Conservation (phyloP, 2,797 vertebrate genomes). For the Dendrocincla fuliginosa region DNA sequence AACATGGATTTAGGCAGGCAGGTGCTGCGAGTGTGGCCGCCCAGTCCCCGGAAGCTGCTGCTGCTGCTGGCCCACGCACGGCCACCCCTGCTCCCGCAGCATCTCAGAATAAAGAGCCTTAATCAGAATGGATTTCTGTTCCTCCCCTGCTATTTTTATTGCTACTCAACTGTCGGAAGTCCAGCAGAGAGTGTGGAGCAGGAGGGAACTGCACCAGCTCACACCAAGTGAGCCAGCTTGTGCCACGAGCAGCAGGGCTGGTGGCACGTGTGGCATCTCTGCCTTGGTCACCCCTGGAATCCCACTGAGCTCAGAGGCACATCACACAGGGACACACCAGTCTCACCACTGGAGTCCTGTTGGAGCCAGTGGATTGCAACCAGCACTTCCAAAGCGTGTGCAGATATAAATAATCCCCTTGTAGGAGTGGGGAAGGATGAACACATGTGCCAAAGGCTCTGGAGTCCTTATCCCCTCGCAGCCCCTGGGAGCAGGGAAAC, state of each 20-base stretch:
- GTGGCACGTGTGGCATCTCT: fast-evolving
- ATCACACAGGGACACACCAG: fast-evolving
- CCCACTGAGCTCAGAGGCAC: neutral
- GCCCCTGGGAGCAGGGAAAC: neutral
- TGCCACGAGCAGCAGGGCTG: fast-evolving
- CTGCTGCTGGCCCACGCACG: neutral
- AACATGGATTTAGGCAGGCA: fast-evolving
- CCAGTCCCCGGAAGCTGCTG: neutral
- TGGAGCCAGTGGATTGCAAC: neutral
- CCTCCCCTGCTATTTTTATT: slow-evolving; percentile 4
- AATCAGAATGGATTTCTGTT: neutral
- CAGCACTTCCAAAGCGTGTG: neutral
- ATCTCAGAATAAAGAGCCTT: neutral
- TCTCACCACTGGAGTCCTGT: neutral
- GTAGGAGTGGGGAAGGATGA: slow-evolving; percentile 37
- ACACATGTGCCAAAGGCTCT: neutral
- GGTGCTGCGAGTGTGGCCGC: fast-evolving
- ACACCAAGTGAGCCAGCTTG: fast-evolving
- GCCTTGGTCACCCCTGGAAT: fast-evolving
- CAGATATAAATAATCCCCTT: slow-evolving; percentile 57
- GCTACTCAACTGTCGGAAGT: neutral
- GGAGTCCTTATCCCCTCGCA: neutral
- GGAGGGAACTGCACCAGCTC: neutral
- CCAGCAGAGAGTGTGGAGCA: neutral
- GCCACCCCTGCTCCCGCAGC: neutral